Conservation (phyloP, 1,140 invertebrate genomes). For the Formica exsecta region DNA sequence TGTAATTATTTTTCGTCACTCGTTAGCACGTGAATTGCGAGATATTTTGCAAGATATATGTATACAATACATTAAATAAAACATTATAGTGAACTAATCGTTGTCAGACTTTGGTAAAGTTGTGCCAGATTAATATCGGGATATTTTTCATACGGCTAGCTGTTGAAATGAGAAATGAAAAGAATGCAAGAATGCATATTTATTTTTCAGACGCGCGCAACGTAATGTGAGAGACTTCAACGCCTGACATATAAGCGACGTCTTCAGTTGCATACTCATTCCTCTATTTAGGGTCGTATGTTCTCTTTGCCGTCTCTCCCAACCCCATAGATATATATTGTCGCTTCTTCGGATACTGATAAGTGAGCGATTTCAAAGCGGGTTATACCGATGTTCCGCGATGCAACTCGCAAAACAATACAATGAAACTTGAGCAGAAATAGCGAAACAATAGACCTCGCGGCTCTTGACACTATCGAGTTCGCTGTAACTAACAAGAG, state of each 20-base stretch:
- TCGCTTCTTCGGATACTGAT: conserved; percentile 46
- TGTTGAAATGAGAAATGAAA: neutral
- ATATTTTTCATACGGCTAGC: neutral
- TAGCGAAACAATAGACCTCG: conserved; percentile 23
- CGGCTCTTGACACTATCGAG: conserved; percentile 44
- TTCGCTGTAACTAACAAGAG: conserved; percentile 19
- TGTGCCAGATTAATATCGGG: neutral
- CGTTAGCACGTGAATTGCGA: neutral
- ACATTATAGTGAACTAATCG: neutral
- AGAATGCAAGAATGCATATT: neutral
- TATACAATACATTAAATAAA: neutral
- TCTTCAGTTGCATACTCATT: conserved; percentile 45
- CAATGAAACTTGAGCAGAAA: conserved; percentile 16
- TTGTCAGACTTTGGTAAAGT: neutral
- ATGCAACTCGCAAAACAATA: conserved; percentile 39
- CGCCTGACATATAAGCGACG: conserved; percentile 37
- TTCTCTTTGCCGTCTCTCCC: neutral
- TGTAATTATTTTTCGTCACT: neutral
- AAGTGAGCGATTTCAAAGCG: conserved; percentile 37
- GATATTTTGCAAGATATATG: neutral
- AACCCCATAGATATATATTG: neutral
- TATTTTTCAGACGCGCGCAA: conserved; percentile 32
- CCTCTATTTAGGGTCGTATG: conserved; percentile 19
- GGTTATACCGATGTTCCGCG: conserved; percentile 17
- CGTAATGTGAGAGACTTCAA: conserved; percentile 47